Conservation (phyloP, 2,888 invertebrate species). For the Adineta ricciae region DNA sequence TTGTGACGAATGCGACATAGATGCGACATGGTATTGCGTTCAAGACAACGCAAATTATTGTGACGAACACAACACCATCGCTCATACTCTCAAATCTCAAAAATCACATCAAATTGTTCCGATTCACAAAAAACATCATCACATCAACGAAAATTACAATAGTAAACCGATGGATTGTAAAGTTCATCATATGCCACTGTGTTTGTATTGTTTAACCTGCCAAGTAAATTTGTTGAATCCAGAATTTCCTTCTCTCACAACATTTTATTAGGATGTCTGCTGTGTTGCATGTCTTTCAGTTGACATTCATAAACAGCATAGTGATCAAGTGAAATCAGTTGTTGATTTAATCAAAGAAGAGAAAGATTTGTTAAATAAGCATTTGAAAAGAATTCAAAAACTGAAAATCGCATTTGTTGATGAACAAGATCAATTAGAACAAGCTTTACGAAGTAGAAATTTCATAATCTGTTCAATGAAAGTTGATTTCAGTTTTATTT, state of each 20-base stretch:
- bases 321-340: not conserved
- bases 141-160: not conserved
- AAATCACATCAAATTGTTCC: not conserved
- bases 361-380: not conserved
- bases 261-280: not conserved
- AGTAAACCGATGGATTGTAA: not conserved
- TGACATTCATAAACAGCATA: not conserved
- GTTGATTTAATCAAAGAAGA: not conserved
- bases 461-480: too few relatives aligned
- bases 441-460: not conserved
- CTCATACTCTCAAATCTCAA: not conserved
- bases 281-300: slow-evolving; percentile 1
- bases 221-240: too few relatives aligned
- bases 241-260: too few relatives aligned
- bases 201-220: not conserved
- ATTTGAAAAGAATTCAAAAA: not conserved
- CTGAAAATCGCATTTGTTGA: not conserved
- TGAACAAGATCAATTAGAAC: not conserved
- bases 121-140: not conserved
- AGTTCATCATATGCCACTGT: not conserved
- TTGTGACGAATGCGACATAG: not conserved
- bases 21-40: not conserved
- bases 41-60: not conserved
- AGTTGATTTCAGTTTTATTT: too few relatives aligned
- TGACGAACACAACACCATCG: not conserved